These are phyloP conservation scores for Callinectes sapidus DNA, from an alignment of 2,888 invertebrate genomes.

Conservation along the genomic window DNA sequence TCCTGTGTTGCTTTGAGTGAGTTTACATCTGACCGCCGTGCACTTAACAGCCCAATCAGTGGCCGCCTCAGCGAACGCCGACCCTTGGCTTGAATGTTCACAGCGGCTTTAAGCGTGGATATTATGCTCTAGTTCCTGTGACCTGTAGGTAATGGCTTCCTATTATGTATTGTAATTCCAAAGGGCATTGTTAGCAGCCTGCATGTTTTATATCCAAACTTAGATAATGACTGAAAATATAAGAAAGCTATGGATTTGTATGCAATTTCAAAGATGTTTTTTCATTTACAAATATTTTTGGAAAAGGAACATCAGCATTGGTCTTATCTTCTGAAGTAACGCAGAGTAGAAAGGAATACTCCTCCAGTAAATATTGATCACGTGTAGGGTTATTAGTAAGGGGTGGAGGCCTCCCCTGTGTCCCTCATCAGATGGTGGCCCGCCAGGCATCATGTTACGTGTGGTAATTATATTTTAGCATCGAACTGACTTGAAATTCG, in stretches of 20 bases:
- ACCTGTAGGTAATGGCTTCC: no score
- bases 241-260: no score
- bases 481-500: neutral
- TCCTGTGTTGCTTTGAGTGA: neutral
- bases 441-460: neutral
- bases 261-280: no score
- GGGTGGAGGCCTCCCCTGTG: neutral
- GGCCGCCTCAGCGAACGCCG: neutral
- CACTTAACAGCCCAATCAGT: neutral
- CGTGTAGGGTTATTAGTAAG: no score
- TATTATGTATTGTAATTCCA: no score
- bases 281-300: no score
- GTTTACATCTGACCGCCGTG: neutral
- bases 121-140: neutral
- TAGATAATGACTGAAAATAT: no score
- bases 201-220: no score
- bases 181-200: no score
- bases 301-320: no score
- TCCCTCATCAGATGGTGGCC: neutral
- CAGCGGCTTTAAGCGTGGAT: neutral
- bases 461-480: neutral
- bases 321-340: neutral
- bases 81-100: neutral
- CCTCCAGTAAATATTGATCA: no score
- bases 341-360: neutral